phyloP scores from a whole-genome alignment of 2,888 invertebrate genomes.

The Phaedon cochleariae region DNA sequence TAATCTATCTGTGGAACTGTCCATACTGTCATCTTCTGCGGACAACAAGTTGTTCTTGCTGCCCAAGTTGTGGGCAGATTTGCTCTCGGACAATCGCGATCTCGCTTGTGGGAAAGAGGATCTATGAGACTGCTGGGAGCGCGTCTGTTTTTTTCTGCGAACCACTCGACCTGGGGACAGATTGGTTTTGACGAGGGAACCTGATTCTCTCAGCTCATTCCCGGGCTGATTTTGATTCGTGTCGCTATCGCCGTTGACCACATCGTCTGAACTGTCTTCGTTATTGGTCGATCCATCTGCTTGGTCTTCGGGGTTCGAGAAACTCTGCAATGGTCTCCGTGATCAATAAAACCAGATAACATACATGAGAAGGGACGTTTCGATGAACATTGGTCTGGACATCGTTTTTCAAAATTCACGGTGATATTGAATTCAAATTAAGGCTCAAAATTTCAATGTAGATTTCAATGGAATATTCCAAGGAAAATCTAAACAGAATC shows the following conservation, averaged over 20 bases:
- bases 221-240: constrained; percentile 51
- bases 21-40: constrained; percentile 65
- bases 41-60: constrained; percentile 61
- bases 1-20: constrained; percentile 69
- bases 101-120: constrained; percentile 74
- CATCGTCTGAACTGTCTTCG: constrained; percentile 44
- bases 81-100: constrained; percentile 64
- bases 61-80: constrained; percentile 63
- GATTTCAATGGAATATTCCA: too few species aligned
- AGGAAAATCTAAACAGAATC: too few species aligned
- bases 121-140: constrained; percentile 66
- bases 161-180: constrained; percentile 79
- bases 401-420: too few species aligned
- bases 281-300: constrained; percentile 39
- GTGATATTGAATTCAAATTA: too few species aligned
- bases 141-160: constrained; percentile 65
- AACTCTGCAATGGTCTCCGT: constrained; percentile 49
- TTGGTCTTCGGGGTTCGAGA: constrained; percentile 25
- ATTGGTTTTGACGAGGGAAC: constrained; percentile 71
- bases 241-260: constrained; percentile 51
- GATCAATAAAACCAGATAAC: too few species aligned
- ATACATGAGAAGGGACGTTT: too few species aligned
- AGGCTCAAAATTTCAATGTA: too few species aligned
- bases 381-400: too few species aligned
- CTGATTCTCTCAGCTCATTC: constrained; percentile 64